These are phyloP conservation scores for Microtus obscurus DNA, from an alignment of 2,797 vertebrate species.

Conservation along the genomic window DNA sequence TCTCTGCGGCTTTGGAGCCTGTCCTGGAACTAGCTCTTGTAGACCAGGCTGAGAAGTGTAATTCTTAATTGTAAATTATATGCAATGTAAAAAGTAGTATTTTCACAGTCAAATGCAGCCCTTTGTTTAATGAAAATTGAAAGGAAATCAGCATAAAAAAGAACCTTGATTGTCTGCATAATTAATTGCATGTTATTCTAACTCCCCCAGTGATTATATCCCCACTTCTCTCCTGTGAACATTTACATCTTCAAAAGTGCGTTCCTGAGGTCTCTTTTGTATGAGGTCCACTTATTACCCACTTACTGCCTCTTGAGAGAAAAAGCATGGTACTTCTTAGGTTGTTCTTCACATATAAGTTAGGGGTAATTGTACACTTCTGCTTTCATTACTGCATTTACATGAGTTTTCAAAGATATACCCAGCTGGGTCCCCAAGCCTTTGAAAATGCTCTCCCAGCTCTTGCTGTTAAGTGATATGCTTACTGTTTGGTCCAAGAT, in stretches of 20 bases:
- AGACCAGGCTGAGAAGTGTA: not conserved
- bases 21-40: no score
- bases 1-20: no score
- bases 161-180: conserved; percentile 18
- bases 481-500: not conserved
- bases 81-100: conserved; percentile 35
- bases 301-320: conserved; percentile 27
- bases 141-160: not conserved
- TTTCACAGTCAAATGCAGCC: conserved; percentile 34
- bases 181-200: conserved; percentile 48
- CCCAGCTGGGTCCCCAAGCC: not conserved
- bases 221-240: not conserved
- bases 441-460: not conserved
- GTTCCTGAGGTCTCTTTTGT: not conserved
- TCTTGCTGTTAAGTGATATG: conserved; percentile 3
- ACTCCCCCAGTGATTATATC: not conserved
- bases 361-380: conserved; percentile 42
- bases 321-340: not conserved
- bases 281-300: not conserved
- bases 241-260: conserved; percentile 24
- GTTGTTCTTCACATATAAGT: not conserved
- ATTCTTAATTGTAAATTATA: conserved; percentile 58
- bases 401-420: conserved; percentile 12
- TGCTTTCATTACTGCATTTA: conserved; percentile 16
- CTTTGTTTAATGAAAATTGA: conserved; percentile 43